Percentiles rank a stretch among this genome's conserved stretches.
These are phyloP conservation scores for Eciton burchellii DNA, from an alignment of 1,140 invertebrate species.

Conservation along the genomic window DNA sequence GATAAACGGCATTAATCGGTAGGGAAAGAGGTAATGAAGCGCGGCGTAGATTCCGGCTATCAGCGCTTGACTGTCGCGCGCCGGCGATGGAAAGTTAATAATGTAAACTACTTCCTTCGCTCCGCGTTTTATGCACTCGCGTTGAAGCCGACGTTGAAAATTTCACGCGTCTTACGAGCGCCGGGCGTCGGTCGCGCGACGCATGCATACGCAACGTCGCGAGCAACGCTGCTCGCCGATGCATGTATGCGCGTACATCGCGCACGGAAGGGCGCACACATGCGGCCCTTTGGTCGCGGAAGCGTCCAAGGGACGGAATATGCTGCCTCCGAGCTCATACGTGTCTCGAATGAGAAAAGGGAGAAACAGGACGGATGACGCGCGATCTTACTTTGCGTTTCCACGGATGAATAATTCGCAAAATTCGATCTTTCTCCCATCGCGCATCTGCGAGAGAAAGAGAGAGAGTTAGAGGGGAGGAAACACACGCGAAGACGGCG, in stretches of 20 bases:
- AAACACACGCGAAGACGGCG: not conserved
- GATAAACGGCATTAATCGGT: constrained; percentile 1
- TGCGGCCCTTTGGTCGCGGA: constrained; percentile 20
- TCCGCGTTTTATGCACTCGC: too few relatives aligned
- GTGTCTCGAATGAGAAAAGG: constrained; percentile 48
- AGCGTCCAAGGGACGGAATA: constrained; percentile 43
- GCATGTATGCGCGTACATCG: not conserved
- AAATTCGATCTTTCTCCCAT: constrained; percentile 42
- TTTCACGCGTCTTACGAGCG: constrained; percentile 35
- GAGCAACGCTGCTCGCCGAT: constrained; percentile 17
- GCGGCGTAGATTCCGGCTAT: too few relatives aligned
- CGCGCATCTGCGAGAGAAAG: not conserved
- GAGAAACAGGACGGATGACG: not conserved
- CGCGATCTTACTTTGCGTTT: constrained; percentile 26
- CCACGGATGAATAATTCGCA: constrained; percentile 50
- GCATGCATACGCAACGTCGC: constrained; percentile 23
- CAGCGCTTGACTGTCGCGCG: too few relatives aligned
- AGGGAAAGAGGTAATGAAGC: constrained; percentile 8
- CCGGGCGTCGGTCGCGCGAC: not conserved
- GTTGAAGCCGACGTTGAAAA: not conserved
- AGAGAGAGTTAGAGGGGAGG: too few relatives aligned
- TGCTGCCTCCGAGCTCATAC: constrained; percentile 26
- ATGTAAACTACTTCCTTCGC: too few relatives aligned
- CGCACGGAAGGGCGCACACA: not conserved
- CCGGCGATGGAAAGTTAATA: too few relatives aligned